These are phyloP conservation scores for Carabus problematicus DNA, from an alignment of 2,888 invertebrate species.

Conservation along the genomic window DNA sequence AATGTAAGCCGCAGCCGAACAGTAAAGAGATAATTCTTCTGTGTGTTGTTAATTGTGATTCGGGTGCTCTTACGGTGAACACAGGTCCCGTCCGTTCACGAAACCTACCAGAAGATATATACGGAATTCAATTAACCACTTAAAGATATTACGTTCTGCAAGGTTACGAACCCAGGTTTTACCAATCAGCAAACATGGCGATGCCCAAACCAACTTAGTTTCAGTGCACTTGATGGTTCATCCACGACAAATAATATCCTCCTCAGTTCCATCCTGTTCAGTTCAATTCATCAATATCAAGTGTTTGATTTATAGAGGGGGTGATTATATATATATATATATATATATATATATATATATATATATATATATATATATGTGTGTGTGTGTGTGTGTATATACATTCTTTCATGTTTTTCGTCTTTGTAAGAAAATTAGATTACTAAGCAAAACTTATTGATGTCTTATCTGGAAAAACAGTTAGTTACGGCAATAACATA, in stretches of 20 bases:
- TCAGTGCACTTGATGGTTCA: background rate
- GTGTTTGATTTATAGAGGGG: no score
- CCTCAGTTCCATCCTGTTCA: background rate
- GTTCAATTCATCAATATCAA: background rate
- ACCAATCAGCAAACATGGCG: constrained; percentile 23
- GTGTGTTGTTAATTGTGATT: constrained; percentile 35
- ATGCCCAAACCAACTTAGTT: background rate
- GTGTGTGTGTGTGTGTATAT: no score
- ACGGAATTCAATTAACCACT: constrained; percentile 41
- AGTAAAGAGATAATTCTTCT: constrained; percentile 31
- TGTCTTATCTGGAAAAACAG: no score
- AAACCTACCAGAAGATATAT: constrained; percentile 35
- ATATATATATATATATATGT: no score
- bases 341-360: no score
- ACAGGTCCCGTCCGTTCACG: background rate
- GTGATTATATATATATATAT: no score
- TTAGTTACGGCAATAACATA: no score
- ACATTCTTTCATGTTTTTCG: no score
- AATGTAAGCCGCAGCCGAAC: constrained; percentile 15
- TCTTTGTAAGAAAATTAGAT: no score
- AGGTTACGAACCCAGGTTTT: constrained; percentile 20
- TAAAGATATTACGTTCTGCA: constrained; percentile 36
- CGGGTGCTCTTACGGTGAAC: background rate
- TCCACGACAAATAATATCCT: background rate
- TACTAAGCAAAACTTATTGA: no score